Conservation (phyloP, 2,797 vertebrate genomes). For the Myotis pilosus region DNA sequence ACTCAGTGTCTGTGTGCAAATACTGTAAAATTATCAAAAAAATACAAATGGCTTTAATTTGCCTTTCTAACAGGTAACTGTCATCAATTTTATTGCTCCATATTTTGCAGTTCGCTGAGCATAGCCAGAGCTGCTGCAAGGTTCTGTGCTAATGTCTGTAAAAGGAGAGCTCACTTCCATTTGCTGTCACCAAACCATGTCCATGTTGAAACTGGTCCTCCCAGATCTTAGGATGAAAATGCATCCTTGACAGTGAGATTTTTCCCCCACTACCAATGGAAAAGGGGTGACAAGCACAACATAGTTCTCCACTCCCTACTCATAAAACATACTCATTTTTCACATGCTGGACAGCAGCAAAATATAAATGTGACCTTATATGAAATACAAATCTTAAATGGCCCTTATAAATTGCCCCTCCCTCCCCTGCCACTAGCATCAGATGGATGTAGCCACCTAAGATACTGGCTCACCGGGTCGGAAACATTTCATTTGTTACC, state of each 20-base stretch:
- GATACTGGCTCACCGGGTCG: fast-evolving
- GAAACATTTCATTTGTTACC: background rate
- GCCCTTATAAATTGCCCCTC: background rate
- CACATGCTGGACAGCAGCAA: background rate
- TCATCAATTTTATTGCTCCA: conserved; percentile 45
- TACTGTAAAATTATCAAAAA: conserved; percentile 62
- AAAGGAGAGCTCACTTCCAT: background rate
- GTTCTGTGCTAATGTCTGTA: background rate
- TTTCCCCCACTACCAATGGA: background rate
- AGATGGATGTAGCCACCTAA: background rate
- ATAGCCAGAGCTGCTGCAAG: background rate
- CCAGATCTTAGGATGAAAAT: background rate
- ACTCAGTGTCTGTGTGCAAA: background rate
- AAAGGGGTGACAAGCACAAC: background rate
- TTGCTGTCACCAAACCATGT: background rate
- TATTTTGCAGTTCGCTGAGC: conserved; percentile 29
- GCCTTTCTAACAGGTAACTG: conserved; percentile 59
- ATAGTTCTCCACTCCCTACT: background rate
- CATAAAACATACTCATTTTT: background rate
- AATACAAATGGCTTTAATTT: conserved; percentile 68
- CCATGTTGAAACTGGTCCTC: background rate
- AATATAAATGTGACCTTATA: background rate
- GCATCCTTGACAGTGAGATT: background rate
- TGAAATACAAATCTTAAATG: background rate
- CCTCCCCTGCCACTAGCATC: background rate